Conservation (phyloP, 2,113 vertebrate genomes). For the Motacilla tschutschensis region DNA sequence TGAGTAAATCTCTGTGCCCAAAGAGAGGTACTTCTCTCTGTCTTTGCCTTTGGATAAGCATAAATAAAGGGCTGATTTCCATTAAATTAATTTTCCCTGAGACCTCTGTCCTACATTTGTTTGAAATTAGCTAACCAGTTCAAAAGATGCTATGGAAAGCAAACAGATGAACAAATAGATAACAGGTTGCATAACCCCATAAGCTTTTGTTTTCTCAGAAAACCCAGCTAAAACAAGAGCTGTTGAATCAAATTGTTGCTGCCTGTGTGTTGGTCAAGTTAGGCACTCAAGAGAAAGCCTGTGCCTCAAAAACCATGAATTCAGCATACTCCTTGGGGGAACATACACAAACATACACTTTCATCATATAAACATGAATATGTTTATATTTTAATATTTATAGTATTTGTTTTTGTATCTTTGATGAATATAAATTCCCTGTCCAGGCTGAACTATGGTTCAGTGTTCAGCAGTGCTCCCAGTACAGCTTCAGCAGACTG, state of each 20-base stretch:
- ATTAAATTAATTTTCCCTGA: not conserved
- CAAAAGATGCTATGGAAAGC: not conserved
- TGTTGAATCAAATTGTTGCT: not conserved
- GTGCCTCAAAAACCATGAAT: not conserved
- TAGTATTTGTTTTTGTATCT: not conserved
- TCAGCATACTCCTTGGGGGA: not conserved
- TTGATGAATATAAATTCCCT: not conserved
- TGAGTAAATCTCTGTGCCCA: not conserved
- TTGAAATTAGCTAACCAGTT: not conserved
- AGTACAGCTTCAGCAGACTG: not conserved
- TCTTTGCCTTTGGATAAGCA: not conserved
- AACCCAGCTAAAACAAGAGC: not conserved
- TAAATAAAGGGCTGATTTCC: not conserved
- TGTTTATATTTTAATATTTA: not conserved
- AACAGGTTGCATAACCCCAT: not conserved
- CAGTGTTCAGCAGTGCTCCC: not conserved
- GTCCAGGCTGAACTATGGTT: not conserved
- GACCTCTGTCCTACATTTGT: not conserved
- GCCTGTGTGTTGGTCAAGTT: not conserved
- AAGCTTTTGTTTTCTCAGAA: not conserved
- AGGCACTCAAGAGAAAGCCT: not conserved
- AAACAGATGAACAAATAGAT: not conserved
- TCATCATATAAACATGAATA: too few relatives aligned
- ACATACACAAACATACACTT: too few relatives aligned
- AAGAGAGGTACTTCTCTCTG: not conserved